Percentiles rank a stretch among this genome's conserved stretches.
These are phyloP conservation scores for Beroe ovata DNA, from an alignment of 37 sponge, comb jelly and placozoan species.

Conservation along the genomic window DNA sequence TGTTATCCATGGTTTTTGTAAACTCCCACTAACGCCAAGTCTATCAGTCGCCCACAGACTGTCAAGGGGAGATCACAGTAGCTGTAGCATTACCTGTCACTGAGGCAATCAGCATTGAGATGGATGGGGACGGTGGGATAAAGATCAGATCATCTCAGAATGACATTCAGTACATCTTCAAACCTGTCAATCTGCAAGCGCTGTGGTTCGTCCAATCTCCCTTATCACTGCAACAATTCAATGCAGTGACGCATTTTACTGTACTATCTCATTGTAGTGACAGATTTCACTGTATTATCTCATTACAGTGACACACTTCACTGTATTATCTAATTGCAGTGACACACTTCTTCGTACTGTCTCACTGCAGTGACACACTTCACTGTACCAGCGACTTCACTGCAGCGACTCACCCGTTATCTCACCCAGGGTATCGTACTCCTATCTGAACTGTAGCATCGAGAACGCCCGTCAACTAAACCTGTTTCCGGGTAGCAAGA, in stretches of 20 bases:
- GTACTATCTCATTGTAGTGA: too few relatives aligned
- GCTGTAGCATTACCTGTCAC: conserved; percentile 51
- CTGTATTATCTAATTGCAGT: too few relatives aligned
- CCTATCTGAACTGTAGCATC: conserved; percentile 27
- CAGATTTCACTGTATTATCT: too few relatives aligned
- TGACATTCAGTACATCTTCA: conserved; percentile 26
- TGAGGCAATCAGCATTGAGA: neutral
- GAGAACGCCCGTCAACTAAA: conserved; percentile 19
- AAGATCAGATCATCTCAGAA: neutral
- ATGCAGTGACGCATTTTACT: too few relatives aligned
- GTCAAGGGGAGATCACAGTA: conserved; percentile 32
- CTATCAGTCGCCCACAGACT: conserved; percentile 34
- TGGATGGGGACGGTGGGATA: conserved; percentile 64
- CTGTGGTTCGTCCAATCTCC: conserved; percentile 20
- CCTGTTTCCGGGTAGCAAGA: conserved; percentile 23
- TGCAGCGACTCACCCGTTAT: too few relatives aligned
- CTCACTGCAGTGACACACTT: too few relatives aligned
- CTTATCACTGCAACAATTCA: too few relatives aligned
- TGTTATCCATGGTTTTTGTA: too few relatives aligned
- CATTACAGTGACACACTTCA: too few relatives aligned
- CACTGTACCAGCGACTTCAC: too few relatives aligned
- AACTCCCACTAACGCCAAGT: neutral
- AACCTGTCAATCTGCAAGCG: conserved; percentile 64
- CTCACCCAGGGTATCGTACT: conserved; percentile 56
- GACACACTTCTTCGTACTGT: too few relatives aligned